phyloP scores from a whole-genome alignment of 2,888 invertebrate species.

The Polydrusus tereticollis region DNA sequence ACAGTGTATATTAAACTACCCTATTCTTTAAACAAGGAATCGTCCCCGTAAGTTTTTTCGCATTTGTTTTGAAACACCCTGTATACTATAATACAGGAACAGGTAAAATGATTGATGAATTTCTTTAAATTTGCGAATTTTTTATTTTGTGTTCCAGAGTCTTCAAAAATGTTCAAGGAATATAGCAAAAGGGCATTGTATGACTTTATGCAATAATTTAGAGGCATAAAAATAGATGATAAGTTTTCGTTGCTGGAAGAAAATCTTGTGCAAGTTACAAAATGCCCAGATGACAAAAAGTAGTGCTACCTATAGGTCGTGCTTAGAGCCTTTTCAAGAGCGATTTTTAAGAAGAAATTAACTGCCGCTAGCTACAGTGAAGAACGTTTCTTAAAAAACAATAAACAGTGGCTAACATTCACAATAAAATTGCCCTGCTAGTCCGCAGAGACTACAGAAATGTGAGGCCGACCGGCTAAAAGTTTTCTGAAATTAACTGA shows the following conservation, averaged over 20 bases:
- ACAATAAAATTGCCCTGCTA: not conserved
- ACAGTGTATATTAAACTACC: no score
- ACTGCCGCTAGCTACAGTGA: not conserved
- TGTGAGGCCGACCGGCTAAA: constrained; percentile 18
- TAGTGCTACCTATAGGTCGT: not conserved
- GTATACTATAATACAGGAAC: no score
- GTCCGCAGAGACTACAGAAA: no score
- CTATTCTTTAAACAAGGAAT: no score
- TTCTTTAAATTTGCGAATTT: not conserved
- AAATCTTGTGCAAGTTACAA: not conserved
- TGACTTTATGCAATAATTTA: not conserved
- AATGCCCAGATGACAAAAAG: not conserved
- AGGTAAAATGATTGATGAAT: not conserved
- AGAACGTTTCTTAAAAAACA: not conserved
- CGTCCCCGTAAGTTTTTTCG: no score
- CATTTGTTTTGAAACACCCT: no score
- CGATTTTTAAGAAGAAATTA: not conserved
- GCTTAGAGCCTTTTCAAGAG: not conserved
- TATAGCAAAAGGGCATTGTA: not conserved
- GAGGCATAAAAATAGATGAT: not conserved
- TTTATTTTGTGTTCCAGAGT: not conserved
- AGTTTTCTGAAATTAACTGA: constrained; percentile 18
- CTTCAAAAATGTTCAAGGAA: not conserved
- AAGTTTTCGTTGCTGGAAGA: not conserved
- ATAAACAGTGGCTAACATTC: not conserved